Conservation (phyloP, 1,140 invertebrate species). For the Orchesella cincta region DNA sequence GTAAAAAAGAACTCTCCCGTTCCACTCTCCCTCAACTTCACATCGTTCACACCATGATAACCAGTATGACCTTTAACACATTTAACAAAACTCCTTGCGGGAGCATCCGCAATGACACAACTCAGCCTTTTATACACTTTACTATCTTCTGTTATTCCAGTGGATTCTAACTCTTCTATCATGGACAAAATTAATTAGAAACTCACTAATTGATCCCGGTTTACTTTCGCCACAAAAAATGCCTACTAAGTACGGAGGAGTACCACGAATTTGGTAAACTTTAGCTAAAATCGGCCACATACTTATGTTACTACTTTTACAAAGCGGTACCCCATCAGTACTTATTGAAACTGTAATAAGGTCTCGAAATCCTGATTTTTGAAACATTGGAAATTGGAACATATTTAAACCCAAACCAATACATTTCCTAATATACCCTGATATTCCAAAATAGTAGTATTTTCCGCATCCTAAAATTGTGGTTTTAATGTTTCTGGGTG, state of each 20-base stretch:
- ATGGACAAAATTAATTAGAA: conserved; percentile 48
- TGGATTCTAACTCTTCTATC: conserved; percentile 33
- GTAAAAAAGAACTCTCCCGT: conserved; percentile 4
- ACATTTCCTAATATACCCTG: no score
- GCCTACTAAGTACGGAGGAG: conserved; percentile 43
- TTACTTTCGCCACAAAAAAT: conserved; percentile 50
- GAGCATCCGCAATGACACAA: conserved; percentile 54
- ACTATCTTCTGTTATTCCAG: conserved; percentile 15
- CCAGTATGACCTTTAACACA: conserved; percentile 52
- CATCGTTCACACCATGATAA: conserved; percentile 56
- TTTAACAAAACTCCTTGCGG: conserved; percentile 56
- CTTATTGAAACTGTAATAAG: conserved; percentile 44
- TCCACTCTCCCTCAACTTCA: conserved; percentile 46
- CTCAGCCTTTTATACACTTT: conserved; percentile 12
- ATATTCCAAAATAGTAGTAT: conserved; percentile 26
- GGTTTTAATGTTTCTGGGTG: neutral
- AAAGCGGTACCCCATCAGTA: conserved; percentile 50
- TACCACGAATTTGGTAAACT: conserved; percentile 27
- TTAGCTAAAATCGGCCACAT: conserved; percentile 47
- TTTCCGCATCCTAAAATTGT: neutral
- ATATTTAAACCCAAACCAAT: neutral
- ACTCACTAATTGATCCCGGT: conserved; percentile 42
- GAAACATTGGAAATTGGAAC: neutral
- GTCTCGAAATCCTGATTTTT: neutral
- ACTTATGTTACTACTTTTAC: conserved; percentile 41